Evolutionary conservation across 2,797 vertebrate species (phyloP).

Genomic region (Pitangus sulphuratus): DNA sequence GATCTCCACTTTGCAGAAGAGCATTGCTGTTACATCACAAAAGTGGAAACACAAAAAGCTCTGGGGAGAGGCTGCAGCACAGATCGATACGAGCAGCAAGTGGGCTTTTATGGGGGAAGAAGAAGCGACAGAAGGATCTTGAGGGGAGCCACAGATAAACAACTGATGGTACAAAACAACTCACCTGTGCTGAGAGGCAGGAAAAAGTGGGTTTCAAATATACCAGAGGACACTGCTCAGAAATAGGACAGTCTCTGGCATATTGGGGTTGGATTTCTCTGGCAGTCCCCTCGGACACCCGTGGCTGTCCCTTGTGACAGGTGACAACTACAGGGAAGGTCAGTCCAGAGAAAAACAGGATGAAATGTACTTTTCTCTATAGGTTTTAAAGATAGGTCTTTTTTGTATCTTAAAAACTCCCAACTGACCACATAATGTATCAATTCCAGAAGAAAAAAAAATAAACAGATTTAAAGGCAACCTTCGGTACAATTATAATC

Average conservation of each 20-base stretch:
- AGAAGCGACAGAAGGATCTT: background rate
- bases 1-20: background rate
- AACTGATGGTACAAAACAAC: background rate
- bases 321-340: background rate
- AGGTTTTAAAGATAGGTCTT: background rate
- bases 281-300: fast-evolving
- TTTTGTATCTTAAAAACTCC: background rate
- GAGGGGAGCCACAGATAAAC: background rate
- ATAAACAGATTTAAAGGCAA: background rate
- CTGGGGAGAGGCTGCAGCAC: background rate
- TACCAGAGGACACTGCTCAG: background rate
- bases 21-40: background rate
- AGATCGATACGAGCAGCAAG: background rate
- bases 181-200: background rate
- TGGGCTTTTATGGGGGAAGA: background rate
- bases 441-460: background rate
- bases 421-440: background rate
- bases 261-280: background rate
- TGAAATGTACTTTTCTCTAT: background rate
- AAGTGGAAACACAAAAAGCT: background rate
- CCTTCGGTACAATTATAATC: background rate
- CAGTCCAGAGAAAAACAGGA: background rate
- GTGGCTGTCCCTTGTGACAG: background rate
- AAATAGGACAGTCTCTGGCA: background rate
- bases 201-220: background rate